Evolutionary conservation across 2,888 invertebrate genomes (phyloP), one percentile per base, ranked within the genome.

Genomic region (Laothoe populi): DNA sequence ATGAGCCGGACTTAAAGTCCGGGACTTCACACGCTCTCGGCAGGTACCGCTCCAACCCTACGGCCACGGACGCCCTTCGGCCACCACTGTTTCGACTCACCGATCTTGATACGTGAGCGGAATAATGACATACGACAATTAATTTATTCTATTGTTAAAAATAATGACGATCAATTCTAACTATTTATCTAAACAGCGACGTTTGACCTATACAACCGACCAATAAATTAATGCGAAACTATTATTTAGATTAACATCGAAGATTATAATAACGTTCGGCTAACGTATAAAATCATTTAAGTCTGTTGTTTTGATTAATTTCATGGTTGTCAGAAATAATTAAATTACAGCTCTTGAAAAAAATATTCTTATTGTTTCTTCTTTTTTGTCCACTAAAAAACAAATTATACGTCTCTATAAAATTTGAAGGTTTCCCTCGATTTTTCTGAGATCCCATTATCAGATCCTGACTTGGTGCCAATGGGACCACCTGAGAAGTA

Each of bases 21-120:
- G n/a, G n/a, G n/a, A n/a, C 92, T 92, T 92, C 92, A 92, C 92
- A 92, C 92, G 92, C 88, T 90, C 87, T 67, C 82, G 77, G 81
- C 80, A 82, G 82, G 78, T 79, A 77, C 74, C 66, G 67, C 70
- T 66, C 63, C 73, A 69, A 69, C 75, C 73, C 74, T 65, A 66
- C 16, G 19, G 44, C 44, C 19, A 19, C 60, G 71, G 71, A 65
- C 66, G 70, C 72, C 70, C 67, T 66, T 64, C 68, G 67, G 66
- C 70, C 69, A 64, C 68, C 66, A 68, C 65, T 73, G 79, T 71
- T 60, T 53, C 70, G 72, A 74, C 65, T 57, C 19, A 62, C 23
- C 26, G 7, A 62, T 67, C 70, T 78, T 75, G 74, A 78, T 62
- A 68, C 65, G 42, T 46, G 40, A 19, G 31, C 35, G 19, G 53